phyloP scores from a whole-genome alignment of 2,797 vertebrate genomes.

The Masticophis lateralis region DNA sequence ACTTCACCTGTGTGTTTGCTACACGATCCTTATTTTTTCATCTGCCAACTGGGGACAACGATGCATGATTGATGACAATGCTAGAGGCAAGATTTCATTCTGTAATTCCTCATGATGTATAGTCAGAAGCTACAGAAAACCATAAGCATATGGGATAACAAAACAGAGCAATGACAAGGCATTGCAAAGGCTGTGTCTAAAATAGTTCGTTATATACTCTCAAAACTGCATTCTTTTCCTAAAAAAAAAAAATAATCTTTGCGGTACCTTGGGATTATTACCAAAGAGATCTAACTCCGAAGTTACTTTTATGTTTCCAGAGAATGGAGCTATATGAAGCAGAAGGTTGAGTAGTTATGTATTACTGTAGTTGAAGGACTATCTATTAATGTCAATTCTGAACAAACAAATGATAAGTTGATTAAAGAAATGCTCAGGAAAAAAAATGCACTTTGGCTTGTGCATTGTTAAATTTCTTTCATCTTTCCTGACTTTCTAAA shows the following conservation, averaged over 20 bases:
- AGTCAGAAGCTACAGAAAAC: conserved; percentile 27
- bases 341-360: neutral
- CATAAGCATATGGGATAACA: neutral
- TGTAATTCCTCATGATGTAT: conserved; percentile 28
- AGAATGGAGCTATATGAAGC: neutral
- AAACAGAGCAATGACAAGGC: conserved; percentile 11
- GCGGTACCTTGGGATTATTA: neutral
- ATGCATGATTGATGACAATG: conserved; percentile 9
- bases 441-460: conserved; percentile 23
- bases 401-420: neutral
- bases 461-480: conserved; percentile 19
- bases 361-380: conserved; percentile 1
- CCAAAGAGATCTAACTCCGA: neutral
- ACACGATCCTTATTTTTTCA: conserved; percentile 18
- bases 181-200: neutral
- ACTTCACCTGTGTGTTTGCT: conserved; percentile 7
- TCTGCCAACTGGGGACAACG: conserved; percentile 22
- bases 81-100: conserved; percentile 38
- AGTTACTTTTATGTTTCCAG: neutral
- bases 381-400: neutral
- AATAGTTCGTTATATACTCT: neutral
- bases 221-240: conserved; percentile 8
- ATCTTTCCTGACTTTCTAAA: conserved; percentile 6
- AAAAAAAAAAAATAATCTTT: neutral
- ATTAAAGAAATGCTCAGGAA: neutral